phyloP scores from a whole-genome alignment of 2,113 vertebrate species.

The Pomatostomus ruficeps region DNA sequence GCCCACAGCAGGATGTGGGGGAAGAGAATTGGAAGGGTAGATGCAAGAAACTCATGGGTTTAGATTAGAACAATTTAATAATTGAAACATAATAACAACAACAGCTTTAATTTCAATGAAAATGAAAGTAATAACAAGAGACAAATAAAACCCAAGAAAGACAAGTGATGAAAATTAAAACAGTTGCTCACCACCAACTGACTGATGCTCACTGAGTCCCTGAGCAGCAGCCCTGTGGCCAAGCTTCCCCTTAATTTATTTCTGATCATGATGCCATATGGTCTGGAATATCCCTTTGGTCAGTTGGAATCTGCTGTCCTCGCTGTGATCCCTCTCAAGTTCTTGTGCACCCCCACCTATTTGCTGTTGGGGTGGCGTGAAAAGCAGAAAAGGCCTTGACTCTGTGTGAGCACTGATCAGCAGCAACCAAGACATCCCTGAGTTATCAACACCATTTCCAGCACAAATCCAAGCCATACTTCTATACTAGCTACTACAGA shows the following conservation, averaged over 20 bases:
- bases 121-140: neutral
- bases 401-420: neutral
- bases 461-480: neutral
- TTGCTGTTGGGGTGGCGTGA: rapidly evolving
- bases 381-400: neutral
- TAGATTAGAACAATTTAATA: neutral
- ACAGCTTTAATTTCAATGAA: neutral
- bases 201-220: rapidly evolving
- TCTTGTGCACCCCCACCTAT: neutral
- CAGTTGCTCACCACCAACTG: neutral
- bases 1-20: rapidly evolving
- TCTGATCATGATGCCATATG: neutral
- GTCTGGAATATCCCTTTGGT: neutral
- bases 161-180: neutral
- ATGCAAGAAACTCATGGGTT: neutral
- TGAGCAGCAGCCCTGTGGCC: neutral
- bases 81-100: neutral
- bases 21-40: neutral
- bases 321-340: neutral
- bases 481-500: neutral
- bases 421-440: too few relatives aligned
- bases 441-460: neutral
- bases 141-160: neutral
- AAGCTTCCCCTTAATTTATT: neutral
- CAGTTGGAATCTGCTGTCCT: neutral